Evolutionary conservation across 2,797 vertebrate species (phyloP).

Genomic region (Valencia hispanica): DNA sequence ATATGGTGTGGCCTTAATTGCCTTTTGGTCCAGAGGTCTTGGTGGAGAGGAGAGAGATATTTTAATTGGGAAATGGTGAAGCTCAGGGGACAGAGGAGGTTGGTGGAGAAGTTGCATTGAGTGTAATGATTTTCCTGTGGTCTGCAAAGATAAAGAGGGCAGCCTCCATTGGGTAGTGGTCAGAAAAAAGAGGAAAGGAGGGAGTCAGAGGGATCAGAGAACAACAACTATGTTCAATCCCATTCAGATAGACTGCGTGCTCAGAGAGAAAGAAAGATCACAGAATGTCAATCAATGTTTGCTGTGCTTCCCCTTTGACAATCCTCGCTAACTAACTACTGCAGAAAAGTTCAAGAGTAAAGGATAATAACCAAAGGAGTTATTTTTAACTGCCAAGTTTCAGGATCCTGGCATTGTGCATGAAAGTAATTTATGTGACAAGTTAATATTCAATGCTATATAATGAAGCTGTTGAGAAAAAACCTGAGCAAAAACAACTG

Average conservation of each 20-base stretch:
- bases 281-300: slow-evolving; percentile 50
- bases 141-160: slow-evolving; percentile 40
- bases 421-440: background rate
- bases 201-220: slow-evolving; percentile 36
- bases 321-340: background rate
- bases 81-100: slow-evolving; percentile 53
- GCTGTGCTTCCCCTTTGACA: background rate
- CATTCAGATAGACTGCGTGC: slow-evolving; percentile 46
- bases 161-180: slow-evolving; percentile 38
- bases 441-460: background rate
- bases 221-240: slow-evolving; percentile 57
- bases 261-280: slow-evolving; percentile 19
- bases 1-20: slow-evolving; percentile 12
- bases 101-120: slow-evolving; percentile 44
- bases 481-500: background rate
- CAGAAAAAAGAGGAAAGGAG: slow-evolving; percentile 10
- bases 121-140: slow-evolving; percentile 69
- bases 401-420: background rate
- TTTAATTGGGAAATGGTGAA: slow-evolving; percentile 56
- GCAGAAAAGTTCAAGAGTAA: background rate
- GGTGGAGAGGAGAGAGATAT: slow-evolving; percentile 27
- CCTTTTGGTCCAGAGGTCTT: slow-evolving; percentile 16
- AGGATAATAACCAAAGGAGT: background rate
- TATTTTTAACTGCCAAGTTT: background rate
- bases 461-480: background rate